phyloP scores from a whole-genome alignment of 2,113 vertebrate species.

The Phainopepla nitens region DNA sequence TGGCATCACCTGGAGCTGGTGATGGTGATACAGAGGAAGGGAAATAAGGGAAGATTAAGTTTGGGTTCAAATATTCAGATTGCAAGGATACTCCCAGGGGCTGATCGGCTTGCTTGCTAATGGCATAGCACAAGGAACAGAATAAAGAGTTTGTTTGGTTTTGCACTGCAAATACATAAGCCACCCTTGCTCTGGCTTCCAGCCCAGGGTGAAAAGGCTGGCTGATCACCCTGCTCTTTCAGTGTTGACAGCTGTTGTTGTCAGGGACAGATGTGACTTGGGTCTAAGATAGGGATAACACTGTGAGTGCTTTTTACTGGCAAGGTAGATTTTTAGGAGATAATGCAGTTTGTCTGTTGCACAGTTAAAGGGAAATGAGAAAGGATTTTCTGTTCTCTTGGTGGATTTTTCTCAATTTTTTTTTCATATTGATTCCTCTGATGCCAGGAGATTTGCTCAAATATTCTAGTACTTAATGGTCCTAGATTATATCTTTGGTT shows the following conservation, averaged over 20 bases:
- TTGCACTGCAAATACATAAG: background rate
- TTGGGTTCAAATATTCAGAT: background rate
- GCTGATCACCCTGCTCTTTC: background rate
- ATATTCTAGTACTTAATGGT: background rate
- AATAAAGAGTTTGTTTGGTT: background rate
- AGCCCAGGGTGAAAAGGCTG: slow-evolving; percentile 15
- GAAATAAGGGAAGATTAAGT: background rate
- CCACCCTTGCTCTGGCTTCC: background rate
- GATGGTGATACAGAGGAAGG: background rate
- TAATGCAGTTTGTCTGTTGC: background rate
- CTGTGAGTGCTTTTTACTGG: background rate
- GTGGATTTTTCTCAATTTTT: background rate
- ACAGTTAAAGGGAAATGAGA: background rate
- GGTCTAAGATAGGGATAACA: background rate
- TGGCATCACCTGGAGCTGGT: background rate
- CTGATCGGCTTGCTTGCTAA: background rate
- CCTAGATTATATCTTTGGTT: background rate
- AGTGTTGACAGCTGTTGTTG: slow-evolving; percentile 5
- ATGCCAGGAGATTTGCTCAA: background rate
- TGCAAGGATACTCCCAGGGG: background rate
- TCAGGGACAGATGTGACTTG: slow-evolving; percentile 21
- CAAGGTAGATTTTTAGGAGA: background rate
- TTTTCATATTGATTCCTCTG: background rate
- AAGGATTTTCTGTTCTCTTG: background rate
- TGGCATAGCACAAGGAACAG: background rate